These are phyloP conservation scores for Hippocampus guttulatus DNA, from an alignment of 2,113 vertebrate species.

Conservation along the genomic window DNA sequence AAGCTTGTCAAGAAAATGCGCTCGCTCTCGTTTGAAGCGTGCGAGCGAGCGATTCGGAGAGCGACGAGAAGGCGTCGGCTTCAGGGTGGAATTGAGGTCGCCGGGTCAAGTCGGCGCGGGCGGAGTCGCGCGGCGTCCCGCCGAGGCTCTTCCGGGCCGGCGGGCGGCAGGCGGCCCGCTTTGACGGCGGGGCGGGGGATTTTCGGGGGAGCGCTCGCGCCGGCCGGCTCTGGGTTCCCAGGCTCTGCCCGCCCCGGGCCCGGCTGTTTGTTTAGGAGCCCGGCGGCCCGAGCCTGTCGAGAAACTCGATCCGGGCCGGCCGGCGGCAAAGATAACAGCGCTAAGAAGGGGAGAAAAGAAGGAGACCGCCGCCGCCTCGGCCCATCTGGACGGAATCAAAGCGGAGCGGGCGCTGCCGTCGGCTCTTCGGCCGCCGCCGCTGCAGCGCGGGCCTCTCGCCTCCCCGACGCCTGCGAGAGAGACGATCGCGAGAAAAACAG, in stretches of 20 bases:
- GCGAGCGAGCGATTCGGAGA: too few species aligned
- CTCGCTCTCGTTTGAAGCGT: too few species aligned
- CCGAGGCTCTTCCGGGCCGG: neutral
- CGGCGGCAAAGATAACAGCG: constrained; percentile 36
- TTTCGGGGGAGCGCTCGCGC: constrained; percentile 10
- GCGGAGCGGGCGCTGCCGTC: neutral
- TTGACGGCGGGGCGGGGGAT: neutral
- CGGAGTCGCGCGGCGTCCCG: too few species aligned
- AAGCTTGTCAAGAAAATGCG: too few species aligned
- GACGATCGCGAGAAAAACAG: too few species aligned
- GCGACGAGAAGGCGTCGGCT: too few species aligned
- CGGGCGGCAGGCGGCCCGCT: neutral
- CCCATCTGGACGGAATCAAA: constrained; percentile 17
- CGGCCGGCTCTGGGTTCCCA: constrained; percentile 40
- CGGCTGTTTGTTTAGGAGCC: constrained; percentile 38
- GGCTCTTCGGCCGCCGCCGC: neutral
- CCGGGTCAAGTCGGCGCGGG: too few species aligned
- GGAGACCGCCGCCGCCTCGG: neutral
- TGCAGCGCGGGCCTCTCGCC: too few species aligned
- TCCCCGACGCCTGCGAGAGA: too few species aligned
- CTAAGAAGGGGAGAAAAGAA: neutral
- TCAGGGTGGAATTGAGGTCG: too few species aligned
- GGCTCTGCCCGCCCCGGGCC: constrained; percentile 4
- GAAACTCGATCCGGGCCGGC: constrained; percentile 38
- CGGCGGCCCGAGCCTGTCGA: constrained; percentile 3